A percentile compares a stretch with the other conserved stretches of the same genome.
Conservation (phyloP, 2,888 invertebrate species). For the Macaria notata region DNA sequence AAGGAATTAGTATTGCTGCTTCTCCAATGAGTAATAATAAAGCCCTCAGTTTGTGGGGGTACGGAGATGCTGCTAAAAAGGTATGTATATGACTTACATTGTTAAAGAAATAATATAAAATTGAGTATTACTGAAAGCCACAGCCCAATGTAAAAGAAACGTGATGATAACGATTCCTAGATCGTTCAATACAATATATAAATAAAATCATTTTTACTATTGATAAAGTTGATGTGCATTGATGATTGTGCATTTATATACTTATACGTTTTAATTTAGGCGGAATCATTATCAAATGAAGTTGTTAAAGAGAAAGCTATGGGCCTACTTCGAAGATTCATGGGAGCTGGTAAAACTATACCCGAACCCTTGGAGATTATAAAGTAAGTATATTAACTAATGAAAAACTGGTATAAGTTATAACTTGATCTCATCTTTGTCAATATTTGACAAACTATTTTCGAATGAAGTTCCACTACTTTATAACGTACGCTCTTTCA, state of each 20-base stretch:
- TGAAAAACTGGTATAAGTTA: too few relatives aligned
- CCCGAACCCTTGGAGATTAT: constrained; percentile 59
- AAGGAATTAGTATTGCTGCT: constrained; percentile 38
- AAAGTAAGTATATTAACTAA: constrained; percentile 42
- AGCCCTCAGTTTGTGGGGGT: not conserved
- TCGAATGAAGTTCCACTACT: too few relatives aligned
- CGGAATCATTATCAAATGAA: constrained; percentile 63
- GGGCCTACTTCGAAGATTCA: constrained; percentile 55
- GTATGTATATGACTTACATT: not conserved
- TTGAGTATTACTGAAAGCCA: not conserved
- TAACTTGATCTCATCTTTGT: too few relatives aligned
- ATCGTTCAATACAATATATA: not conserved
- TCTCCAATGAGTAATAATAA: constrained; percentile 56
- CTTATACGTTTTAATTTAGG: constrained; percentile 37
- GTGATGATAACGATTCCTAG: not conserved
- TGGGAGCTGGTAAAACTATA: constrained; percentile 50
- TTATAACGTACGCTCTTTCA: too few relatives aligned
- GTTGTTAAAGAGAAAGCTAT: constrained; percentile 57
- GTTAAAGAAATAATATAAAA: not conserved
- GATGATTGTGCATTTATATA: not conserved
- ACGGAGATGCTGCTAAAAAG: constrained; percentile 3
- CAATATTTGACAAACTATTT: too few relatives aligned
- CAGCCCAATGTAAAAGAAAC: not conserved
- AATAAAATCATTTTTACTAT: not conserved
- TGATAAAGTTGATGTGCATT: not conserved